Evolutionary conservation across 53 echinoderm and acorn worm species (phyloP), one percentile per base, ranked within the genome.

Genomic region (Henricia sp.): DNA sequence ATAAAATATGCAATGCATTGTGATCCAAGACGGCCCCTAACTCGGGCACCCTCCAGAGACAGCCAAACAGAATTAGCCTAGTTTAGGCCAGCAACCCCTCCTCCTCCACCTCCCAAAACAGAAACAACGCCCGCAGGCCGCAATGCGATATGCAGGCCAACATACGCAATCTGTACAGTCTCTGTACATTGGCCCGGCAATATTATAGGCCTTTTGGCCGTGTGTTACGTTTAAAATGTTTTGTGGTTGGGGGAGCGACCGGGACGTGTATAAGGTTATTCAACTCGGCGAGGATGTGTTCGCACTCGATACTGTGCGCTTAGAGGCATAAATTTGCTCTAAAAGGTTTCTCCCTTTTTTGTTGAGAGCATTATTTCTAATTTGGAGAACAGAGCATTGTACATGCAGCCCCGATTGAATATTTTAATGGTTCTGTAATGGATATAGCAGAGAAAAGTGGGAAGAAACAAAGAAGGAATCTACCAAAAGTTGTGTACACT

Each of bases 31-130:
- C 46, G 62, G 63, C 44, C 80, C 77, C 80, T 80, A 64, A 80
- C 80, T 36, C 48, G 63, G 80, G 48, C 63, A 63, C 48, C 80
- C 80, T 48, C 80, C 63, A 63, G 80, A 64, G 80, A 80, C 64
- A 29, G 41, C 80, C 80, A 80, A 80, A 80, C 80, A 80, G 80
- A 80, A 80, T 80, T 80, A 80, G 80, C 80, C 80, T 80, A 80
- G 80, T 80, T 80, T 64, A 17, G 34, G 64, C 80, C 30, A 50
- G 24, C 80, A 60, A 46, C 80, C 80, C 80, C 80, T 77, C 80
- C 80, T 34, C 77, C 60, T 53, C 62, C 80, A 34, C 63, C 80
- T 63, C 63, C 80, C 63, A 80, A 80, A 80, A 80, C 80, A 80
- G 80, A 80, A 80, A 60, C 80, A 80, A 63, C 27, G 63, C 80